Base-by-base conservation (phyloP, 2,888 invertebrate species). In the Lasius platythorax region DNA sequence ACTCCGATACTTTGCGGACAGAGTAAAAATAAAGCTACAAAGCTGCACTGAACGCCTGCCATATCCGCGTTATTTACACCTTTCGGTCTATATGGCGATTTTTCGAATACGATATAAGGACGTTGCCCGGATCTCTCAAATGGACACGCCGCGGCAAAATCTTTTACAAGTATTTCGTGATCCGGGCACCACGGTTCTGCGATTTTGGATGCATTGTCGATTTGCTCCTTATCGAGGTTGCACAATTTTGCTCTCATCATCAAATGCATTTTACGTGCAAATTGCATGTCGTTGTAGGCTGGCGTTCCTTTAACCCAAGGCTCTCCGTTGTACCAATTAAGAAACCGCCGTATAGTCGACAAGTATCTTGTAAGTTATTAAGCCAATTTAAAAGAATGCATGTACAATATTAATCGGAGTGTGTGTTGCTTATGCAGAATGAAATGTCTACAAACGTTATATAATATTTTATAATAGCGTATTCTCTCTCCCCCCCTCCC, bases 261-360 rank as follows among this genome's bases (percentile, higher is more conserved):
- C 1, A 89, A 87, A 86, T 96, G 96, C 91, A 95, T 93, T 28
- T 88, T 90, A n/a, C 96, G 94, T 0, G 96, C 96, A 0, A 85
- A 70, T 63, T 92, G 88, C 5, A 96, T 92, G 56, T 96, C 96
- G 53, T 94, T 94, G 86, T 95, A 93, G 0, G 95, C 96, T 0
- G 87, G 82, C 9, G 95, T 95, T 1, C 94, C 94, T 28, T 93
- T 89, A 12, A 95, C 93, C 95, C 95, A 96, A 1, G 96, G 93
- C 90, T 96, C 95, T 8, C 95, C 95, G 40, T 93, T 94, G 90
- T 95, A 96, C 96, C 96, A 96, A n/a, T 94, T 93, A 23, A 93
- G 92, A 0, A 96, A 91, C 73, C 96, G 95, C 0, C 91, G 75
- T 1, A 94, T 91, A 0, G 96, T 96, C 18, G 95, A 94, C 15